A percentile compares a stretch with the other conserved stretches of the same genome.
Conservation (phyloP, 2,888 invertebrate species). For the Pinctada fucata region DNA sequence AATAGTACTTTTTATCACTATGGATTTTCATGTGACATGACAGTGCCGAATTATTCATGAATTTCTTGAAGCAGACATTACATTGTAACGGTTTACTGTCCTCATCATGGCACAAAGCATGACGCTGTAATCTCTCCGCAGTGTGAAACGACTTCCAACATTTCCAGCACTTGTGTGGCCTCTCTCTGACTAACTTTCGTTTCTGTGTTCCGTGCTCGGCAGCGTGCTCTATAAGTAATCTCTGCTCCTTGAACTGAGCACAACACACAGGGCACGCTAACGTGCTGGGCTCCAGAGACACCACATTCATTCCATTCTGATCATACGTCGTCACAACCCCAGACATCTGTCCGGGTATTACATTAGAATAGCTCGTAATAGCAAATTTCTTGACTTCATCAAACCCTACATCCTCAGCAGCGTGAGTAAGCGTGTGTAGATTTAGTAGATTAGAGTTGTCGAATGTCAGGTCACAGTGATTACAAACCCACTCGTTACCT, state of each 20-base stretch:
- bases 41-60: slow-evolving; percentile 85
- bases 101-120: slow-evolving; percentile 83
- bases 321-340: slow-evolving; percentile 14
- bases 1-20: slow-evolving; percentile 81
- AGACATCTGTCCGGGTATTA: neutral
- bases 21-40: slow-evolving; percentile 86
- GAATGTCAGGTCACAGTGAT: slow-evolving; percentile 76
- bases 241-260: slow-evolving; percentile 72
- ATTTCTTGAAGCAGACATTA: slow-evolving; percentile 77
- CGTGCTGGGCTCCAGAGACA: slow-evolving; percentile 38
- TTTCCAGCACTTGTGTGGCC: slow-evolving; percentile 81
- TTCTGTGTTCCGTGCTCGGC: slow-evolving; percentile 67
- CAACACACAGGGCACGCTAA: slow-evolving; percentile 76
- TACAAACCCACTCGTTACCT: slow-evolving; percentile 75
- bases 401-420: slow-evolving; percentile 76
- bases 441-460: slow-evolving; percentile 78
- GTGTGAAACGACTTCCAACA: slow-evolving; percentile 84
- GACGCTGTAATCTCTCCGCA: slow-evolving; percentile 82
- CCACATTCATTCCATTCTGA: slow-evolving; percentile 30
- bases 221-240: slow-evolving; percentile 79
- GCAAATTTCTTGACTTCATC: slow-evolving; percentile 59
- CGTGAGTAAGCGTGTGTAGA: slow-evolving; percentile 80
- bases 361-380: slow-evolving; percentile 26
- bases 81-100: slow-evolving; percentile 84
- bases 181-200: slow-evolving; percentile 58